Evolutionary conservation across 2,888 invertebrate species (phyloP).

Genomic region (Mythimna pallens): DNA sequence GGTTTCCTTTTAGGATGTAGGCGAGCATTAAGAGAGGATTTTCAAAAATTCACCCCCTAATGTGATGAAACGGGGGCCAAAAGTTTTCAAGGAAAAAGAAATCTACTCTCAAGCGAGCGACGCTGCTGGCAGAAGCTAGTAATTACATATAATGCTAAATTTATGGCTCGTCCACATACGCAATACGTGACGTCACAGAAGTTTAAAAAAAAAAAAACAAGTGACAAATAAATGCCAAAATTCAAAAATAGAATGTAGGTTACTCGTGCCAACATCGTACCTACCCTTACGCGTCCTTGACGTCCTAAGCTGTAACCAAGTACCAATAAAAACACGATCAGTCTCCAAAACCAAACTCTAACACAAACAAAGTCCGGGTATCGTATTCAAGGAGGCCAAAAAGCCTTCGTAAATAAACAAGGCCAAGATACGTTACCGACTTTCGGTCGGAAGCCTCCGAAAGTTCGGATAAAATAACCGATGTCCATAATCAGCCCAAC

Average conservation of each 20-base stretch:
- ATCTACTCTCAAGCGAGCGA: no score
- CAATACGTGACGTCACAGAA: no score
- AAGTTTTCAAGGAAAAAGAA: no score
- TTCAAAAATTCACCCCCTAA: no score
- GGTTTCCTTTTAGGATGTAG: no score
- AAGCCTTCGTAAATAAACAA: slow-evolving; percentile 54
- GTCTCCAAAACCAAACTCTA: slow-evolving; percentile 21
- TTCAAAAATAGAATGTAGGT: not conserved
- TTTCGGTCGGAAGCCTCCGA: slow-evolving; percentile 40
- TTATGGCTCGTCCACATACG: no score
- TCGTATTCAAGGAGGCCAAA: slow-evolving; percentile 45
- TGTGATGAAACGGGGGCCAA: no score
- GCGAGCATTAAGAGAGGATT: no score
- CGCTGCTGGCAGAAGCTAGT: no score
- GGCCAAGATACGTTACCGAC: slow-evolving; percentile 49
- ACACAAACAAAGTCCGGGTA: slow-evolving; percentile 55
- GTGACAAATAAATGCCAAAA: no score
- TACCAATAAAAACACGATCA: slow-evolving; percentile 42
- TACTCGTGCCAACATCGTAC: not conserved
- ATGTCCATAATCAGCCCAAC: slow-evolving; percentile 50
- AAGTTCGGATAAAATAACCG: slow-evolving; percentile 56
- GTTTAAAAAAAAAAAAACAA: no score
- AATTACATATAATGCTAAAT: no score
- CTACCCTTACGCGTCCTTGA: not conserved
- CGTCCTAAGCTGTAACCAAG: not conserved